Percentiles rank a stretch among this genome's conserved stretches.
Evolutionary conservation across 2,888 invertebrate species (phyloP).

Genomic region (Himalopsyche kuldschensis): DNA sequence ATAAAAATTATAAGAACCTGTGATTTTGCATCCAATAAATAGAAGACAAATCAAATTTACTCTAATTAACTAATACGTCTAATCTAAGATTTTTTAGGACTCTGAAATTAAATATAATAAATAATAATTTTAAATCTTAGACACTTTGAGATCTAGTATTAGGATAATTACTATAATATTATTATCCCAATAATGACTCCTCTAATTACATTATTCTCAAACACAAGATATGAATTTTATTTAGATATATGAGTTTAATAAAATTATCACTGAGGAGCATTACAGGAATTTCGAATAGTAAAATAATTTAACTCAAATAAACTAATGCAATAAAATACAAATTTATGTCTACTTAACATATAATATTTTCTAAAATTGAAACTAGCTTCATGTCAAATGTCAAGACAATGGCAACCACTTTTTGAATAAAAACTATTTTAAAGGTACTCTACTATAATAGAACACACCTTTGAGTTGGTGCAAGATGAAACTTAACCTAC

Average conservation of each 20-base stretch:
- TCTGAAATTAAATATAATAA: background rate
- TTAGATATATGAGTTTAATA: background rate
- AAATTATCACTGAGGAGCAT: background rate
- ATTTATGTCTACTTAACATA: slow-evolving; percentile 36
- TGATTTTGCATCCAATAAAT: background rate
- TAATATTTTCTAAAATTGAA: slow-evolving; percentile 32
- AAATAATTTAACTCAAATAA: slow-evolving; percentile 29
- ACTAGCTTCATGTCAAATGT: slow-evolving; percentile 17
- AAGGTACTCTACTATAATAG: background rate
- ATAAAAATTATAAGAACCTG: background rate
- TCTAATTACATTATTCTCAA: background rate
- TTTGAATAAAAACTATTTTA: background rate
- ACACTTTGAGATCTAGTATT: background rate
- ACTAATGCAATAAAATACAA: slow-evolving; percentile 28
- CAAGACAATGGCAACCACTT: slow-evolving; percentile 4
- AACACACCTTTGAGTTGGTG: background rate
- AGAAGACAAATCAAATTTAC: background rate
- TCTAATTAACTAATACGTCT: background rate
- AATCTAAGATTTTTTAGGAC: background rate
- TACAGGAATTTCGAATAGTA: background rate
- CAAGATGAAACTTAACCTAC: background rate
- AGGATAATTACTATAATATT: slow-evolving; percentile 23
- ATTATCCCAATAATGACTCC: background rate
- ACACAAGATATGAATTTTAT: background rate
- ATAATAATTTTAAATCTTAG: background rate